Base-by-base conservation (phyloP, 1,140 invertebrate genomes). In the Drosophila bocqueti region DNA sequence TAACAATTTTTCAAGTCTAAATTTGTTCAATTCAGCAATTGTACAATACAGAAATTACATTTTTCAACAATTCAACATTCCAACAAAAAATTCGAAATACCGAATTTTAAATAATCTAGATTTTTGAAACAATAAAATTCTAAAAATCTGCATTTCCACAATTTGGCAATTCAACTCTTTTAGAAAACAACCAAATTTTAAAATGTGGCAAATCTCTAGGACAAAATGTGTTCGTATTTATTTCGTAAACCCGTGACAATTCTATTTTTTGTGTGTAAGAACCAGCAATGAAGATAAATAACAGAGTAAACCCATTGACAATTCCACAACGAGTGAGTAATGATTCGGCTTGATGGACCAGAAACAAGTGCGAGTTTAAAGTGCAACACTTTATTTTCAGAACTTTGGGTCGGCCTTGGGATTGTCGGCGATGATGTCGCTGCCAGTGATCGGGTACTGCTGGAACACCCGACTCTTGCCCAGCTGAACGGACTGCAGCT, bases 391-490 rank as follows among this genome's bases (percentile, higher is more conserved):
- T 64, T 83, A 64, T 76, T 76, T 59, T 82, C 63, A 86, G 52
- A 67, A 74, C 76, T 67, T 86, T 6, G 54, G 54, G 24, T 80
- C 60, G 24, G 52, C 43, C 13, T 80, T 79, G 49, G 46, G 63
- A 26, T 47, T 47, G 50, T 63, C 55, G 18, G 31, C 2, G n/a
- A 62, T 45, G n/a, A 62, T 62, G 50, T 73, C 67, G 49, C 21
- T 62, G 36, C 60, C 61, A n/a, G 57, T 74, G 43, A 83, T 83
- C 16, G 91, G 91, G 75, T 90, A 92, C 54, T 92, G 91, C 46
- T 92, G 87, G 46, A 92, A 92, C 13, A 90, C 49, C n/a, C 91
- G 76, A 16, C 71, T 74, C 49, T 64, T 82, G 50, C 45, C 87
- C 72, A 92, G 52, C 15, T 79, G 77, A 2, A 92, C 79, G 26